Conservation (phyloP, 2,888 invertebrate genomes). For the Cabera pusaria region DNA sequence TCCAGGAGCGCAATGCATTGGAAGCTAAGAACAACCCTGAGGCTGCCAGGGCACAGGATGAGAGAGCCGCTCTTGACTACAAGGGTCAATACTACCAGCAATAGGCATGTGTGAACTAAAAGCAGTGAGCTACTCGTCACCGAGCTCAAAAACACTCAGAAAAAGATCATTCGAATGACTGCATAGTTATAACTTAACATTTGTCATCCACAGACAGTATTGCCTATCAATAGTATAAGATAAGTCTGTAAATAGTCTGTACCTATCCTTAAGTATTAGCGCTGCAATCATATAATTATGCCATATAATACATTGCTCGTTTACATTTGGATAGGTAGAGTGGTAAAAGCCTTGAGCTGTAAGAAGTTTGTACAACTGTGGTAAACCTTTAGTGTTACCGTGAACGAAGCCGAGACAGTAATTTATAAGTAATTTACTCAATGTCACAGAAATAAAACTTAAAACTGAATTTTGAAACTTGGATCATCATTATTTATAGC, state of each 20-base stretch:
- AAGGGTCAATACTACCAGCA: conserved; percentile 85
- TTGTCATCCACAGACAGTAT: conserved; percentile 18
- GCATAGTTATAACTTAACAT: conserved; percentile 19
- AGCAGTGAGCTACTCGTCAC: conserved; percentile 25
- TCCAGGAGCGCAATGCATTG: conserved; percentile 84
- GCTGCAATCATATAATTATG: conserved; percentile 8
- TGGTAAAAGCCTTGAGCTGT: neutral
- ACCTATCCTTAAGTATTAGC: neutral
- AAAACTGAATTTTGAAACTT: no score
- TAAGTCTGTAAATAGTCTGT: neutral
- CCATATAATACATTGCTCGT: conserved; percentile 13
- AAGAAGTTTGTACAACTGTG: conserved; percentile 1
- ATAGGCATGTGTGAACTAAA: conserved; percentile 38
- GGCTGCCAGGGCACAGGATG: conserved; percentile 66
- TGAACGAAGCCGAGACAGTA: neutral
- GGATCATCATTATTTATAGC: no score
- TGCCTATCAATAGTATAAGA: conserved; percentile 6
- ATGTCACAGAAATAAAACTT: neutral
- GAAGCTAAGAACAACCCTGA: conserved; percentile 82
- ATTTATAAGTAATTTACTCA: conserved; percentile 9
- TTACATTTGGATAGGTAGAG: neutral
- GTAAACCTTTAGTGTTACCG: neutral
- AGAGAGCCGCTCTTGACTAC: conserved; percentile 81
- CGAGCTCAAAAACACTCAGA: conserved; percentile 19
- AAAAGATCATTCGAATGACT: conserved; percentile 23